phyloP scores from a whole-genome alignment of 1,140 invertebrate species.

The Macrocentrus cingulum region DNA sequence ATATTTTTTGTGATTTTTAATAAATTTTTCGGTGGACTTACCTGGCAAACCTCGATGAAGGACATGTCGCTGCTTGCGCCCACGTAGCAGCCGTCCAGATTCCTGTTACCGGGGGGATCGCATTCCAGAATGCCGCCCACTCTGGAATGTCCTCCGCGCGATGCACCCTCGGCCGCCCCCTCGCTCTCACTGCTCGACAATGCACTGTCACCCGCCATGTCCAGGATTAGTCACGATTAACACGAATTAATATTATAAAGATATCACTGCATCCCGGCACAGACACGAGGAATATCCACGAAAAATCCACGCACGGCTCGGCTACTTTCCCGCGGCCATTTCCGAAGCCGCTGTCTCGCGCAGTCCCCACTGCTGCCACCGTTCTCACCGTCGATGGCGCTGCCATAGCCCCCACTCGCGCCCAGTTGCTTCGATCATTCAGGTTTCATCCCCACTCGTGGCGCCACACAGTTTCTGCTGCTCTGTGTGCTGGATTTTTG shows the following conservation, averaged over 20 bases:
- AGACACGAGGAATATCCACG: conserved; percentile 5
- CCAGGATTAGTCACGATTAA: not conserved
- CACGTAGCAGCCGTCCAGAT: conserved; percentile 48
- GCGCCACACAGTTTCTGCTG: not conserved
- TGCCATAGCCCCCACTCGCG: conserved; percentile 16
- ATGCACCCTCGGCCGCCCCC: conserved; percentile 36
- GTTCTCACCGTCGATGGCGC: conserved; percentile 28
- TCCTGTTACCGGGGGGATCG: conserved; percentile 50
- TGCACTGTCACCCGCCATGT: conserved; percentile 46
- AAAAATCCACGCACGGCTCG: conserved; percentile 37
- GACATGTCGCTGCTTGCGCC: conserved; percentile 48
- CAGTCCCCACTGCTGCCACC: conserved; percentile 27
- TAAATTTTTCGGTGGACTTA: too few relatives aligned
- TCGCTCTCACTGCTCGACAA: conserved; percentile 47
- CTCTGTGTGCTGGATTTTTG: not conserved
- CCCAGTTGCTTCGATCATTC: conserved; percentile 52
- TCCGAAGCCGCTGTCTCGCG: conserved; percentile 39
- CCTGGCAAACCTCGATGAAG: conserved; percentile 55
- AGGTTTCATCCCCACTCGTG: conserved; percentile 49
- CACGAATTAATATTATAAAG: too few relatives aligned
- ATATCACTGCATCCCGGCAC: conserved; percentile 23
- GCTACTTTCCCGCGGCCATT: conserved; percentile 59
- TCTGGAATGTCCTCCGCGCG: conserved; percentile 53
- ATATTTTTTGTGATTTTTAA: too few relatives aligned
- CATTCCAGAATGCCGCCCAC: conserved; percentile 58